Conservation (phyloP, 2,888 invertebrate genomes). For the Leptopilina drosophilae region DNA sequence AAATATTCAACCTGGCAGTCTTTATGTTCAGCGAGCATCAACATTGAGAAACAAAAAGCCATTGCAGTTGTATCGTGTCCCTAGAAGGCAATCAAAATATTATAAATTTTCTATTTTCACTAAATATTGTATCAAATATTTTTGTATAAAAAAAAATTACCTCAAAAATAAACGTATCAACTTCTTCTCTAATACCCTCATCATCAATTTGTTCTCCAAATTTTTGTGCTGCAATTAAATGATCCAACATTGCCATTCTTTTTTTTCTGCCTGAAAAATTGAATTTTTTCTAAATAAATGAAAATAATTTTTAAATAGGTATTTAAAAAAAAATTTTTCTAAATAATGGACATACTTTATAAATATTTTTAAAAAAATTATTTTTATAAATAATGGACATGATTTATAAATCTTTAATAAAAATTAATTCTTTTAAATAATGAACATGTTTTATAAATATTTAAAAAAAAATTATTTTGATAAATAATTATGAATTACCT, state of each 20-base stretch:
- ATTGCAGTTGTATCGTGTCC: constrained; percentile 82
- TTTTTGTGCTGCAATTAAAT: constrained; percentile 54
- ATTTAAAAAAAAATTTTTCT: background rate
- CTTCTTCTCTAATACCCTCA: constrained; percentile 59
- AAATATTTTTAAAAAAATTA: background rate
- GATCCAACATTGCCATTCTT: constrained; percentile 58
- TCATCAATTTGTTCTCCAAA: constrained; percentile 53
- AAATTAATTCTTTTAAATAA: background rate
- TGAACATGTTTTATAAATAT: background rate
- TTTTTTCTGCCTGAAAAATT: constrained; percentile 40
- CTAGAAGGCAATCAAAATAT: constrained; percentile 69
- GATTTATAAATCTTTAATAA: background rate
- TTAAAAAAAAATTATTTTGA: no score
- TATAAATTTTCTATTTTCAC: no score
- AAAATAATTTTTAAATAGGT: no score
- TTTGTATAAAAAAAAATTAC: constrained; percentile 45
- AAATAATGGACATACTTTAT: background rate
- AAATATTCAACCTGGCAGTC: constrained; percentile 66
- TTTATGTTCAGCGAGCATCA: constrained; percentile 78
- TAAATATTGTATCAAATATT: background rate
- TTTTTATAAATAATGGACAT: background rate
- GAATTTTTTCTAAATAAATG: no score
- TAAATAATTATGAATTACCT: background rate
- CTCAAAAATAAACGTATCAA: constrained; percentile 62
- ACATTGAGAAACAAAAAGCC: constrained; percentile 78